Evolutionary conservation across 2,797 vertebrate genomes (phyloP), one percentile per base, ranked within the genome.

Genomic region (Delichon dasypus): DNA sequence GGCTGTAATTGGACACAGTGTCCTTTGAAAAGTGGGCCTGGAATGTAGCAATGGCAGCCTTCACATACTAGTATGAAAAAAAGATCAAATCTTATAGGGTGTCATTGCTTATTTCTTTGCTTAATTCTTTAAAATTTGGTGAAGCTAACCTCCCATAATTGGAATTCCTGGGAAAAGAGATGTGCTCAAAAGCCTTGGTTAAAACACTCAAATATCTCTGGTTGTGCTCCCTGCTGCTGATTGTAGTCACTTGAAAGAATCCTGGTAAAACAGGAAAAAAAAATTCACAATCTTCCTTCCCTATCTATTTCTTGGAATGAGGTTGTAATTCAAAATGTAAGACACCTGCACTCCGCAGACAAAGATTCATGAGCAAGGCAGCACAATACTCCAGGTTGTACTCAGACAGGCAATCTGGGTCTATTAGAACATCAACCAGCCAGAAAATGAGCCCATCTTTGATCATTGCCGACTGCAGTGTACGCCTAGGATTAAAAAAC

Each of bases 281-380:
- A 14, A 9, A 80, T 68, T 81, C 40, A 73, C n/a, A 66, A 20
- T 34, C 58, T 87, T 75, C 53, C 57, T 86, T 75, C 50, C 47
- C 60, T 44, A 54, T 70, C 36, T 7, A 4, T 61, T 83, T 66
- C 67, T 64, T 90, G 26, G 32, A 86, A 83, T 58, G 90, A 76
- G 15, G 44, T 13, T 65, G 14, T 45, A 93, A 82, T 61, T 91
- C 34, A 54, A 61, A 81, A 57, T 51, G 16, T 17, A 34, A 45
- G 64, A 85, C 92, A 99, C 99, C 99, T 98, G 98, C 97, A 13
- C 98, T 99, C 48, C 99, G 98, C 70, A 99, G 98, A 95, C 99
- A 99, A 67, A 99, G 98, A 96, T 99, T 99, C 99, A 99, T 99
- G 36, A 99, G 98, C 95, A 99, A 96, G 55, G 99, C 98, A 71